Percentiles rank a stretch among this genome's conserved stretches.
phyloP scores from a whole-genome alignment of 2,888 invertebrate genomes.

The Drosophila robusta region DNA sequence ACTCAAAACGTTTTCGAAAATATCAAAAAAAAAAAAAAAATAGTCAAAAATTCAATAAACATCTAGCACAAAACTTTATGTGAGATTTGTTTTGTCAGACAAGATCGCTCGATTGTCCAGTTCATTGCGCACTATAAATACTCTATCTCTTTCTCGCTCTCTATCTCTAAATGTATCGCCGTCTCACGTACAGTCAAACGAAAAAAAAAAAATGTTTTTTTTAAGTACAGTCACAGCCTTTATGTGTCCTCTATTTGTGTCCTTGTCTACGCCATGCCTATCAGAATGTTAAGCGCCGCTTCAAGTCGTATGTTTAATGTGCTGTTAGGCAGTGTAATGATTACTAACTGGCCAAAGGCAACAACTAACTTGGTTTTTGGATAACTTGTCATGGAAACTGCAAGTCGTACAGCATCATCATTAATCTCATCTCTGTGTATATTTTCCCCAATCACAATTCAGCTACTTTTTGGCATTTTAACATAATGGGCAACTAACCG shows the following conservation, averaged over 20 bases:
- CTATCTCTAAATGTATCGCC: constrained; percentile 50
- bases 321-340: constrained; percentile 49
- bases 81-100: constrained; percentile 56
- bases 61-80: constrained; percentile 41
- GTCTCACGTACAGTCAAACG: constrained; percentile 59
- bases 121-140: constrained; percentile 62
- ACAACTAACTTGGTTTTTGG: constrained; percentile 59
- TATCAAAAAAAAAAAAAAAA: constrained; percentile 10
- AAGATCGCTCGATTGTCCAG: constrained; percentile 55
- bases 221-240: constrained; percentile 50
- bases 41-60: constrained; percentile 9
- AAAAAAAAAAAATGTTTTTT: neutral
- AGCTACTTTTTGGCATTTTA: constrained; percentile 51
- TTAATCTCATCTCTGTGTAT: constrained; percentile 74
- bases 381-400: constrained; percentile 61
- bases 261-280: constrained; percentile 46
- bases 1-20: constrained; percentile 42
- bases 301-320: constrained; percentile 39
- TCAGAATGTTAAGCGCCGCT: constrained; percentile 59
- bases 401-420: constrained; percentile 58
- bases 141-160: constrained; percentile 44
- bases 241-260: constrained; percentile 50
- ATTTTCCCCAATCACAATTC: constrained; percentile 68
- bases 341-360: constrained; percentile 51
- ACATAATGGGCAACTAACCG: constrained; percentile 51